Evolutionary conservation across 1,140 invertebrate species (phyloP).

Genomic region (Diabrotica undecimpunctata): DNA sequence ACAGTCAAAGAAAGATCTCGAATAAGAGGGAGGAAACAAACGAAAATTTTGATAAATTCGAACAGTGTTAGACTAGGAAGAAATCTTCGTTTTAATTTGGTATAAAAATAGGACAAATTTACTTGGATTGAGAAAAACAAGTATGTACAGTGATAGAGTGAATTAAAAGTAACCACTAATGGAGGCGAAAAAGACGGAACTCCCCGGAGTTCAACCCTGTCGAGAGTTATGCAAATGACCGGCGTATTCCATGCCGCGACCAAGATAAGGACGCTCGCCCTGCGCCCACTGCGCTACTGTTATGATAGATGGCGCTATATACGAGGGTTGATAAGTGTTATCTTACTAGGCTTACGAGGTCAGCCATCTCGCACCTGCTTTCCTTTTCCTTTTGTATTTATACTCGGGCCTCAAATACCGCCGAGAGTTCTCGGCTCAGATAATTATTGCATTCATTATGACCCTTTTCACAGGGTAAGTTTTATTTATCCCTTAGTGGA

Average conservation of each 20-base stretch:
- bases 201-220: background rate
- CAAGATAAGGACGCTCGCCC: constrained; percentile 18
- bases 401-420: background rate
- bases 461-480: too few species aligned
- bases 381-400: background rate
- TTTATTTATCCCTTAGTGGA: too few species aligned
- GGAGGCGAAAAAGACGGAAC: too few species aligned
- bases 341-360: constrained; percentile 7
- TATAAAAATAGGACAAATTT: too few species aligned
- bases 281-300: background rate
- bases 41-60: too few species aligned
- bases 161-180: too few species aligned
- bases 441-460: constrained; percentile 11
- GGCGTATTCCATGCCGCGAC: constrained; percentile 13
- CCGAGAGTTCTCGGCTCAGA: background rate
- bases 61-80: too few species aligned
- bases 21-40: too few species aligned
- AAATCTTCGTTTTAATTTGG: too few species aligned
- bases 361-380: constrained; percentile 9
- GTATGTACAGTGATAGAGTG: too few species aligned
- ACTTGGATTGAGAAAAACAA: too few species aligned
- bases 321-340: constrained; percentile 16
- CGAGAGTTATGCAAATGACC: constrained; percentile 29
- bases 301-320: constrained; percentile 25
- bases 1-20: too few species aligned